Base-by-base conservation (phyloP, 2,797 vertebrate genomes). In the Catostomus latipinnis region DNA sequence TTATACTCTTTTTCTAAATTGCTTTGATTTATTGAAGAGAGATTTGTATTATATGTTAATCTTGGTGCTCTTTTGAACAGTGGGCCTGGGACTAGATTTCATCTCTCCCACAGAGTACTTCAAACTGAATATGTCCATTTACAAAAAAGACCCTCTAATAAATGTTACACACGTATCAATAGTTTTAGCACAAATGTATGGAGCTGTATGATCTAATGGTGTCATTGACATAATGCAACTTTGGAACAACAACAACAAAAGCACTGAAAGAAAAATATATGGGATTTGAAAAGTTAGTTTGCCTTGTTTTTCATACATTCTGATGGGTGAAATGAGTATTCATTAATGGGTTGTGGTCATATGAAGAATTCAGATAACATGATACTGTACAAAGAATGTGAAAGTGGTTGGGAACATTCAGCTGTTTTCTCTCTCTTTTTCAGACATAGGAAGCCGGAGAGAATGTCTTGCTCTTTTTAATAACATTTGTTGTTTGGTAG, bases 341-440 rank as follows among this genome's bases (percentile, higher is more conserved):
- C n/a, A 62, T 54, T 16, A 49, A 45, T 46, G 8, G 48, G 34
- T 71, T 75, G 1, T 74, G 6, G 34, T 16, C 50, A 50, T 16
- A 68, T 34, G 0, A 22, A 22, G 22, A 22, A 22, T 22, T 22
- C 22, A 22, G 22, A 22, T 22, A 22, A 22, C 22, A 1, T 22
- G 22, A 22, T 11, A 43, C 43, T 60, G 6, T 50, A 2, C 63
- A 69, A 60, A 68, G 74, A 69, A 77, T 68, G 54, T 76, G 65
- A 68, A 68, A 67, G 34, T 13, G 12, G 14, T 49, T 46, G 43
- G 5, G 6, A 54, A 45, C 49, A 11, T 48, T 22, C 6, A 13
- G 34, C 34, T 71, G 9, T 76, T 46, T 56, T 57, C 5, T 22
- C 16, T 56, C 34, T 74, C 45, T 53, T 10, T 53, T 13, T 52